A percentile compares a stretch with the other conserved stretches of the same genome.
phyloP scores from a whole-genome alignment of 2,888 invertebrate genomes.

The Vannuccia rotundouncinata region DNA sequence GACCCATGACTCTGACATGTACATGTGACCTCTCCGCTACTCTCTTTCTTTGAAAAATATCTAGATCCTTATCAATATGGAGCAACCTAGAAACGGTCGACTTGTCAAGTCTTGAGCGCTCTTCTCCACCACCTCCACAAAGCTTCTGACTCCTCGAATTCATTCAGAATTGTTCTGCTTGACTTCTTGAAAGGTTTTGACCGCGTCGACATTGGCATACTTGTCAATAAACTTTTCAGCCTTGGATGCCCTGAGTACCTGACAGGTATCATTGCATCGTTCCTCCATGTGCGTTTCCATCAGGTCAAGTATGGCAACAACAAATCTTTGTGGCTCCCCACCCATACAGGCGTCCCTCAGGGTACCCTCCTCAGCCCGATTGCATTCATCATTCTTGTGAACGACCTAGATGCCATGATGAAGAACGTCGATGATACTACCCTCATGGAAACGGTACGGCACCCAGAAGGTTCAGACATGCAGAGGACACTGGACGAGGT shows the following conservation, averaged over 20 bases:
- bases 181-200: too few species aligned
- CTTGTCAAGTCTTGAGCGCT: neutral
- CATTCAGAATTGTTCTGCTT: neutral
- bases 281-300: too few species aligned
- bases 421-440: conserved; percentile 2
- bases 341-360: neutral
- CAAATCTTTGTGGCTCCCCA: neutral
- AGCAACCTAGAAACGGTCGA: neutral
- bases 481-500: neutral
- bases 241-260: too few species aligned
- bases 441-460: neutral
- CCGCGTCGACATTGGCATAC: too few species aligned
- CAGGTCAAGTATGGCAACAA: neutral
- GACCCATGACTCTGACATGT: neutral
- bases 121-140: neutral
- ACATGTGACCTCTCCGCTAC: neutral
- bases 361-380: neutral
- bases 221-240: too few species aligned
- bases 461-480: neutral
- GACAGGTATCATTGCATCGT: too few species aligned
- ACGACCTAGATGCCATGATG: neutral
- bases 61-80: neutral
- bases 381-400: neutral
- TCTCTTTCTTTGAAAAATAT: neutral
- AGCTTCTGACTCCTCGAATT: neutral